Evolutionary conservation across 2,888 invertebrate genomes (phyloP).

Genomic region (Ochropleura plecta): DNA sequence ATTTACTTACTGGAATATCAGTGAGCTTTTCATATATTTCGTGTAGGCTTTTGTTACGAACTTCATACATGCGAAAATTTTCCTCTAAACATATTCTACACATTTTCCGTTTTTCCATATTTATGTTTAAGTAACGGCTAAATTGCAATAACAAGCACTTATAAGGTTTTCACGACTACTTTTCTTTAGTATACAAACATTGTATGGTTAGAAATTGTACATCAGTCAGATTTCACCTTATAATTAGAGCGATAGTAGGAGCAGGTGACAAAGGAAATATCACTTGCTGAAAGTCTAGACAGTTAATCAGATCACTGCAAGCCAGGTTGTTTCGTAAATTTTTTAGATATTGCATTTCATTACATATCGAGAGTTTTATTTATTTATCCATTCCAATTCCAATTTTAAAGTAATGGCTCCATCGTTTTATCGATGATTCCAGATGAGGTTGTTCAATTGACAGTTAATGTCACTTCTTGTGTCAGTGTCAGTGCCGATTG

Average conservation of each 20-base stretch:
- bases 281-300: neutral
- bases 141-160: neutral
- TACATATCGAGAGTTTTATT: neutral
- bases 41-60: conserved; percentile 6
- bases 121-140: neutral
- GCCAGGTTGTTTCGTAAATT: neutral
- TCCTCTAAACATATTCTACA: conserved; percentile 31
- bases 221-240: neutral
- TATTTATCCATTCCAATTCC: too few relatives aligned
- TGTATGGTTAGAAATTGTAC: neutral
- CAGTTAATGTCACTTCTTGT: too few relatives aligned
- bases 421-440: too few relatives aligned
- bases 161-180: neutral
- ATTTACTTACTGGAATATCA: conserved; percentile 33
- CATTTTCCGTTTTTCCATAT: conserved; percentile 22
- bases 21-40: conserved; percentile 31
- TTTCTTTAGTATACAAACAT: neutral
- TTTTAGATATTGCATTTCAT: neutral
- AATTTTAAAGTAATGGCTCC: too few relatives aligned
- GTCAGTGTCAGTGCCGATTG: too few relatives aligned
- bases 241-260: too few relatives aligned
- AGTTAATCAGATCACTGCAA: neutral
- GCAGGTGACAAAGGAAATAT: neutral
- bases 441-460: too few relatives aligned
- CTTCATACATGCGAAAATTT: conserved; percentile 7